These are phyloP conservation scores for Myotis planiceps DNA, from an alignment of 2,797 vertebrate species.

Conservation along the genomic window DNA sequence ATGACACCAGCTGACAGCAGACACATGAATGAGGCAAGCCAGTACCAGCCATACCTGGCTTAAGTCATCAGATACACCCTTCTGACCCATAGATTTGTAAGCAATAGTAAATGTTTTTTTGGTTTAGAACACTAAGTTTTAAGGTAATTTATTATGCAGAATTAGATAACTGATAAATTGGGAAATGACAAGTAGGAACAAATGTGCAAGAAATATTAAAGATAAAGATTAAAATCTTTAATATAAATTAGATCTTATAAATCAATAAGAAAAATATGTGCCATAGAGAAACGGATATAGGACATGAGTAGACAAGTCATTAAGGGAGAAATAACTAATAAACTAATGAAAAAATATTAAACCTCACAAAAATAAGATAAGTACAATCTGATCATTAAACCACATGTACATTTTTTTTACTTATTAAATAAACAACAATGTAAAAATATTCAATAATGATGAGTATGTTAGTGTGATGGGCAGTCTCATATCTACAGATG, in stretches of 20 bases:
- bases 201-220: constrained; percentile 30
- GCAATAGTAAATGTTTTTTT: background rate
- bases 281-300: background rate
- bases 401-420: background rate
- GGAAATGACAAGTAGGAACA: constrained; percentile 36
- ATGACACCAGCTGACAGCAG: background rate
- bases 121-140: background rate
- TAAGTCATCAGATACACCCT: background rate
- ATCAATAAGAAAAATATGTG: constrained; percentile 56
- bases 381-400: background rate
- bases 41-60: background rate
- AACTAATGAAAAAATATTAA: constrained; percentile 37
- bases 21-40: background rate
- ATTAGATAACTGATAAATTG: constrained; percentile 3
- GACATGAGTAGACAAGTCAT: background rate
- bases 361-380: constrained; percentile 10
- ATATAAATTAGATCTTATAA: constrained; percentile 48
- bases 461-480: background rate
- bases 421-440: background rate
- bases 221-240: constrained; percentile 61
- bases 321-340: constrained; percentile 48
- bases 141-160: background rate
- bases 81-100: background rate
- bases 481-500: background rate
- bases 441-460: background rate